Conservation (phyloP, 2,797 vertebrate genomes). For the Bucorvus abyssinicus region DNA sequence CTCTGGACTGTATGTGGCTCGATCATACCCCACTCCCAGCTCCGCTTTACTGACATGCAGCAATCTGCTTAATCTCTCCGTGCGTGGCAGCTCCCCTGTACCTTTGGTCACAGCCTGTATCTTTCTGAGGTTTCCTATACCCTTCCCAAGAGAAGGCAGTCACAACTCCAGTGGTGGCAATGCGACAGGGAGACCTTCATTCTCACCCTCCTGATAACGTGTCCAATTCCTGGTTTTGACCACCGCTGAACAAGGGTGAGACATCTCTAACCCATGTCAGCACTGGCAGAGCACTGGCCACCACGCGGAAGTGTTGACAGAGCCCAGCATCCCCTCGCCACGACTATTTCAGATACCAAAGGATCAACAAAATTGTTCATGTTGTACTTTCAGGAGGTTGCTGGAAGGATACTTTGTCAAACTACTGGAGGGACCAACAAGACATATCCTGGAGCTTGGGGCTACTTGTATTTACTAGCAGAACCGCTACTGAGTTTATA, state of each 20-base stretch:
- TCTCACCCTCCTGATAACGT: neutral
- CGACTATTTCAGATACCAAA: neutral
- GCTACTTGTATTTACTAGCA: conserved; percentile 38
- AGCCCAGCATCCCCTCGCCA: neutral
- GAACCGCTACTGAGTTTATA: neutral
- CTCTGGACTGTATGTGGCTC: neutral
- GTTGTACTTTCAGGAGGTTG: neutral
- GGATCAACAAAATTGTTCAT: neutral
- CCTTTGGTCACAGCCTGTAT: neutral
- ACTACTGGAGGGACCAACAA: conserved; percentile 11
- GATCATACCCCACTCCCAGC: neutral
- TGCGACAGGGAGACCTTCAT: neutral
- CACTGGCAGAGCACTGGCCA: fast-evolving
- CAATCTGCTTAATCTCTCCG: neutral
- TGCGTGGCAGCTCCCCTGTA: neutral
- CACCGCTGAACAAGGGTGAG: neutral
- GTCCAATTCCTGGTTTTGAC: neutral
- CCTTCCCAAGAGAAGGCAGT: neutral
- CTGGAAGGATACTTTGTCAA: conserved; percentile 15
- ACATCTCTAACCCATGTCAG: neutral
- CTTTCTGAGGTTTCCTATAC: neutral
- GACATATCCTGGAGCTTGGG: neutral
- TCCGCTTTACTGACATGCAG: neutral
- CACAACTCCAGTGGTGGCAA: neutral
- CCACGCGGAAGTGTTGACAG: neutral